phyloP scores from a whole-genome alignment of 2,797 vertebrate species.

The Alcedo atthis region DNA sequence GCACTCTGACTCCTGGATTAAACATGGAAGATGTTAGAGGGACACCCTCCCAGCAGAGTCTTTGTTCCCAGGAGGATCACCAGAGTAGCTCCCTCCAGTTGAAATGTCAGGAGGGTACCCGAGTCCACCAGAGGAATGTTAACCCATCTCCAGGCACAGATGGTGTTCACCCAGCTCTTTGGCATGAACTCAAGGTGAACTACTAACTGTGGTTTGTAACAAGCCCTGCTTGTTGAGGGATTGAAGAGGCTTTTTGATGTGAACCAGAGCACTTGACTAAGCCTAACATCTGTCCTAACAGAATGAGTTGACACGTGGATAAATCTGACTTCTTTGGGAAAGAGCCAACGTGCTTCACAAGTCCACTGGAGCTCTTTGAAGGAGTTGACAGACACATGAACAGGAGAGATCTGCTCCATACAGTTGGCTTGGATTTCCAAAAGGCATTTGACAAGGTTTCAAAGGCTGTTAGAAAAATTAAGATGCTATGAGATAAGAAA shows the following conservation, averaged over 20 bases:
- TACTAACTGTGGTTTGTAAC: background rate
- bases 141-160: background rate
- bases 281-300: constrained; percentile 51
- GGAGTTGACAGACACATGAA: background rate
- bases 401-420: background rate
- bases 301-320: constrained; percentile 7
- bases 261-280: constrained; percentile 5
- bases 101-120: background rate
- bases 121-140: accelerated
- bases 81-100: background rate
- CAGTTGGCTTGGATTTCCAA: background rate
- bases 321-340: background rate
- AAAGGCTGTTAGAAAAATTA: background rate
- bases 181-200: constrained; percentile 22
- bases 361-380: constrained; percentile 53
- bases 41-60: background rate
- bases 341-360: constrained; percentile 37
- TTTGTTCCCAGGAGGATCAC: background rate
- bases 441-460: background rate
- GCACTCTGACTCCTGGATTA: background rate
- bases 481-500: background rate
- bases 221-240: background rate
- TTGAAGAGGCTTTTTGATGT: constrained; percentile 41
- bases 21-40: background rate
- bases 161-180: background rate